Conservation (phyloP, 2,888 invertebrate genomes). For the Merodon equestris region DNA sequence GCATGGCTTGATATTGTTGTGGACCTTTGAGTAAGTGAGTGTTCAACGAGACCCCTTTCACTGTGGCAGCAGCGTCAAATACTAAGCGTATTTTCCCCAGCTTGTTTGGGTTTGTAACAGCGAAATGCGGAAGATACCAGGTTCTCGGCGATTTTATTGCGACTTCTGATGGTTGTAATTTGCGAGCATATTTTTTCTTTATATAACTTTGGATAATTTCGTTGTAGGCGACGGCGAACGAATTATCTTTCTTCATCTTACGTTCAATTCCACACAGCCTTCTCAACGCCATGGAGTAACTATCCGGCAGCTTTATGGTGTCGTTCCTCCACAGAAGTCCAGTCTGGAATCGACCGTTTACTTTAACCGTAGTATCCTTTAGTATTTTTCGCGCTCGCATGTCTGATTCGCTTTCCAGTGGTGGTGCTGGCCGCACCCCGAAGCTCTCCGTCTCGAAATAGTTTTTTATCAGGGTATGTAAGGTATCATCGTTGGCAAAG, state of each 20-base stretch:
- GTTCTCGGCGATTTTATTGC: slow-evolving; percentile 16
- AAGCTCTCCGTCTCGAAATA: slow-evolving; percentile 23
- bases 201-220: slow-evolving; percentile 20
- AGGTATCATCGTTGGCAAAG: slow-evolving; percentile 8
- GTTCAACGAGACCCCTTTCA: no score
- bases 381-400: slow-evolving; percentile 1
- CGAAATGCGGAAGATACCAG: no score
- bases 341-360: slow-evolving; percentile 6
- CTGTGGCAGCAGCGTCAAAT: no score
- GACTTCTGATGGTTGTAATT: slow-evolving; percentile 45
- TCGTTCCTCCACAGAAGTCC: slow-evolving; percentile 7
- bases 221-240: slow-evolving; percentile 6
- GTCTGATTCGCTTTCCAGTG: slow-evolving; percentile 37
- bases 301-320: slow-evolving; percentile 7
- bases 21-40: no score
- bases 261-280: slow-evolving; percentile 9
- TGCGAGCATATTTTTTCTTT: slow-evolving; percentile 46
- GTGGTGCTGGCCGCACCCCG: slow-evolving; percentile 17
- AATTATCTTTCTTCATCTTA: slow-evolving; percentile 13
- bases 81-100: no score
- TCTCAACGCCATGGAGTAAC: slow-evolving; percentile 7
- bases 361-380: not conserved
- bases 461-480: slow-evolving; percentile 6
- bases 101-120: no score
- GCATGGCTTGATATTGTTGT: slow-evolving; percentile 49